phyloP scores from a whole-genome alignment of 2,888 invertebrate species.

The Meteorus cinctellus region DNA sequence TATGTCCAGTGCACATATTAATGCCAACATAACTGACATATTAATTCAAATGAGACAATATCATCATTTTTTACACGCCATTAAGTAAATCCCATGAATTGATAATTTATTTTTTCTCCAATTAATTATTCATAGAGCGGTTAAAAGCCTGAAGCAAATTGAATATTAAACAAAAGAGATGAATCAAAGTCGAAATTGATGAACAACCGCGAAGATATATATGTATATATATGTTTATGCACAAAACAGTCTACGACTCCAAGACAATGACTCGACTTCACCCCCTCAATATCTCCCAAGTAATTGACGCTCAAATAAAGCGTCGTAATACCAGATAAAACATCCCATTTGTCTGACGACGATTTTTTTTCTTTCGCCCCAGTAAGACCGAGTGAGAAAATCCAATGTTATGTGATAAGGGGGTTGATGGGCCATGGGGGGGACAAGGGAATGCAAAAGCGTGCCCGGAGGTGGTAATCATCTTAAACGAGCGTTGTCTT shows the following conservation, averaged over 20 bases:
- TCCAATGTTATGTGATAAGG: conserved; percentile 24
- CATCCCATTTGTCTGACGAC: conserved; percentile 72
- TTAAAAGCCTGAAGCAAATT: no score
- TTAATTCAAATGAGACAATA: no score
- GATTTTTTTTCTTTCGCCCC: conserved; percentile 64
- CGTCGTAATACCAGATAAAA: conserved; percentile 71
- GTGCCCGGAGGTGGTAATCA: conserved; percentile 66
- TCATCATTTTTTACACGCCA: no score
- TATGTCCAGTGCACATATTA: no score
- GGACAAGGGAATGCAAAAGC: conserved; percentile 32
- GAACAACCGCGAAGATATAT: neutral
- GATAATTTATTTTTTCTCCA: no score
- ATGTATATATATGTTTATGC: neutral
- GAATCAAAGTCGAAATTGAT: no score
- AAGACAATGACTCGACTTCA: conserved; percentile 1
- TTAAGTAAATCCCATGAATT: no score
- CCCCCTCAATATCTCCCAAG: conserved; percentile 48
- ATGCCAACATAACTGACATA: no score
- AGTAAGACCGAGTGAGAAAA: conserved; percentile 15
- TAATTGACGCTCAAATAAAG: conserved; percentile 72
- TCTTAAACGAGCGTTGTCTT: conserved; percentile 66
- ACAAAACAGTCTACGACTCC: neutral
- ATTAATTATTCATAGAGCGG: no score
- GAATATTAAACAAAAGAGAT: no score
- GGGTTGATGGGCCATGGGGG: conserved; percentile 36